Conservation (phyloP, 2,888 invertebrate genomes). For the Pristionchus mayeri region DNA sequence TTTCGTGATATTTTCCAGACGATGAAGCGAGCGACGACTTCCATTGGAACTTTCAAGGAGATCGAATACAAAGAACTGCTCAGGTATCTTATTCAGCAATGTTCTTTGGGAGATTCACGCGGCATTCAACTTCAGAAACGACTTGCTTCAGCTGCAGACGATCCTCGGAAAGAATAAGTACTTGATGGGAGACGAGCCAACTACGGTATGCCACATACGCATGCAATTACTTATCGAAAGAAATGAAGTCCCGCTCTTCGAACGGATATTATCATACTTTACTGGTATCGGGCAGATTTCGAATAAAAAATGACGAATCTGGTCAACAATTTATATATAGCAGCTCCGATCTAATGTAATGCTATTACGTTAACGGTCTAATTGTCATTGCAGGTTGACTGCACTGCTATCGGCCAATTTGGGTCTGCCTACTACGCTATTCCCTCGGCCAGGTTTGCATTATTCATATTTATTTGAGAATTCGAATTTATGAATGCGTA, state of each 20-base stretch:
- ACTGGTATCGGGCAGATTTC: no score
- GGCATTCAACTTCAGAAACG: background rate
- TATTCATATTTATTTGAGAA: background rate
- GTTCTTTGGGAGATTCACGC: background rate
- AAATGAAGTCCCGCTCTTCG: no score
- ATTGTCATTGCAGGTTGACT: background rate
- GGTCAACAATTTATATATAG: no score
- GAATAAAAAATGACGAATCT: no score
- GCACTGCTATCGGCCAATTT: constrained; percentile 1
- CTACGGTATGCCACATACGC: background rate
- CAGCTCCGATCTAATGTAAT: no score
- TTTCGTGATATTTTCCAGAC: background rate
- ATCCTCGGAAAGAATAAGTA: constrained; percentile 7
- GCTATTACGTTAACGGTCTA: background rate
- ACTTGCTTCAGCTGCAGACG: background rate
- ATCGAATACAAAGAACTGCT: background rate
- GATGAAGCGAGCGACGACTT: background rate
- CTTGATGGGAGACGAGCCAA: background rate
- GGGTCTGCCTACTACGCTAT: background rate
- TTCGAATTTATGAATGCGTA: background rate
- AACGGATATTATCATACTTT: no score
- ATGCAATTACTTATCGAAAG: no score
- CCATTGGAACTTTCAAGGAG: constrained; percentile 28
- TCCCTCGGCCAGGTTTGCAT: background rate
- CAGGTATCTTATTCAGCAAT: background rate